A percentile compares a stretch with the other conserved stretches of the same genome.
Evolutionary conservation across 2,888 invertebrate species (phyloP).

Genomic region (Meganola albula): DNA sequence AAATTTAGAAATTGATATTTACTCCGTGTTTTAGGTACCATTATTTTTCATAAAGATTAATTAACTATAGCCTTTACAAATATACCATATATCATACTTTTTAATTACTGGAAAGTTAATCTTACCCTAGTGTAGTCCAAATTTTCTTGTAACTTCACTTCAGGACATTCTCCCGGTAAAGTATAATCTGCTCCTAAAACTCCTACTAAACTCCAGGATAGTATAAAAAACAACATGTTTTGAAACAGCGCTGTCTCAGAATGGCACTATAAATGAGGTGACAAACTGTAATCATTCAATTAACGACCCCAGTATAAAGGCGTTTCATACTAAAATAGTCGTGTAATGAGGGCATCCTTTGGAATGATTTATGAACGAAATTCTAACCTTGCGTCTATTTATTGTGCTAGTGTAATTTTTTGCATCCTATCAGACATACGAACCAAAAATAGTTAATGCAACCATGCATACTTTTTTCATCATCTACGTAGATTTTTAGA

Average conservation of each 20-base stretch:
- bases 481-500: too few relatives aligned
- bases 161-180: conserved; percentile 57
- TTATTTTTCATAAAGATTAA: too few relatives aligned
- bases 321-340: conserved; percentile 31
- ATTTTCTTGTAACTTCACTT: conserved; percentile 57
- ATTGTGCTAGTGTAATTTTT: conserved; percentile 16
- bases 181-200: conserved; percentile 50
- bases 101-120: too few relatives aligned
- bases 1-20: too few relatives aligned
- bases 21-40: too few relatives aligned
- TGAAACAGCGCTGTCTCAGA: conserved; percentile 31
- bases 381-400: too few relatives aligned
- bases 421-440: too few relatives aligned
- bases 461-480: too few relatives aligned
- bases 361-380: conserved; percentile 27
- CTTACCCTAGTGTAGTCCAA: conserved; percentile 61
- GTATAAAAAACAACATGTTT: conserved; percentile 41
- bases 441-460: too few relatives aligned
- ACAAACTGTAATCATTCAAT: conserved; percentile 66
- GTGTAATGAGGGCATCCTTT: conserved; percentile 35
- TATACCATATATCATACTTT: too few relatives aligned
- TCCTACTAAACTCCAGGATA: conserved; percentile 33
- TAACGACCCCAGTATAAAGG: conserved; percentile 43
- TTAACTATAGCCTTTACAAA: too few relatives aligned
- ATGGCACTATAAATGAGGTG: conserved; percentile 40